A percentile compares a stretch with the other conserved stretches of the same genome.
phyloP scores from a whole-genome alignment of 2,888 invertebrate genomes.

The Lamellibrachia satsuma region DNA sequence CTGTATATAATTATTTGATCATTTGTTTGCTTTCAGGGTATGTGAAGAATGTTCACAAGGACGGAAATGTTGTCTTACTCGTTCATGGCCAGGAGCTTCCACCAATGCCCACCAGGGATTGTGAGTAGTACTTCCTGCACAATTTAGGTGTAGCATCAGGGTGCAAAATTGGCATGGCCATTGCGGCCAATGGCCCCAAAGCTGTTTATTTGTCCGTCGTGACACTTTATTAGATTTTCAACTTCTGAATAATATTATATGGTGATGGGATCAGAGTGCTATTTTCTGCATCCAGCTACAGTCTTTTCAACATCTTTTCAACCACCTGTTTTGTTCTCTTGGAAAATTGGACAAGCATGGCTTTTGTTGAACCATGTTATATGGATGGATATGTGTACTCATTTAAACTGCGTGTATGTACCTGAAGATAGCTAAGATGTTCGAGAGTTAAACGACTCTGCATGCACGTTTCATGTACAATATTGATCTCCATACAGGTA shows the following conservation, averaged over 20 bases:
- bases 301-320: background rate
- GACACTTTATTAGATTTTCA: background rate
- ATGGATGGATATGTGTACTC: background rate
- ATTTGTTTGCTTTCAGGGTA: slow-evolving; percentile 20
- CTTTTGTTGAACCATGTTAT: background rate
- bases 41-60: slow-evolving; percentile 21
- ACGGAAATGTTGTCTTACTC: slow-evolving; percentile 13
- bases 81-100: slow-evolving; percentile 21
- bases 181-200: no score
- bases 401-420: background rate
- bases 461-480: background rate
- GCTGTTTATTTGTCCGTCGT: background rate
- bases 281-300: background rate
- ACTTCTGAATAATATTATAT: background rate
- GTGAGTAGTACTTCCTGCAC: slow-evolving; percentile 3
- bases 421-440: background rate
- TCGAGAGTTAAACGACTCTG: background rate
- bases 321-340: background rate
- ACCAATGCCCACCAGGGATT: slow-evolving; percentile 21
- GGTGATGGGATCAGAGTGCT: background rate
- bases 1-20: no score
- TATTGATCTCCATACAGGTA: background rate
- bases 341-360: background rate
- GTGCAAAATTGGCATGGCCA: background rate
- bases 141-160: background rate